Evolutionary conservation across 2,797 vertebrate genomes (phyloP).

Genomic region (Liparis tanakae): DNA sequence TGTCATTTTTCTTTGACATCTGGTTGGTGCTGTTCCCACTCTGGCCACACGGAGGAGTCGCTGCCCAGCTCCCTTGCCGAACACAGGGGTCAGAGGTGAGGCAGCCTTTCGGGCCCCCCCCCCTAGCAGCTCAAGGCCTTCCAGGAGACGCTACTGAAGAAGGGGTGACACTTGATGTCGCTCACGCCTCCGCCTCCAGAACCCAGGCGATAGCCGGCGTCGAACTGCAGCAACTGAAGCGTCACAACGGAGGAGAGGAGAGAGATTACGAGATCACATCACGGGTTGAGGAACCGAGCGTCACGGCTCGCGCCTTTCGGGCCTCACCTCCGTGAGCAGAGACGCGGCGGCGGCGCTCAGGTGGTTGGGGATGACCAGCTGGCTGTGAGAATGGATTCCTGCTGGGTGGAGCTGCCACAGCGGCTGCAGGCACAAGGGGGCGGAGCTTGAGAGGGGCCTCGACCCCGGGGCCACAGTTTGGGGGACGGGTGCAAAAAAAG

Average conservation of each 20-base stretch:
- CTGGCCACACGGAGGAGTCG: constrained; percentile 13
- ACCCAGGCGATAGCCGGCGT: constrained; percentile 89
- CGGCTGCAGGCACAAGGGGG: constrained; percentile 80
- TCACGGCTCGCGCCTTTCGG: neutral
- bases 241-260: constrained; percentile 10
- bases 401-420: constrained; percentile 92
- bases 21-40: constrained; percentile 19
- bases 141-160: constrained; percentile 92
- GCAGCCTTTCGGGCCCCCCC: neutral
- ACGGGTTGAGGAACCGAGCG: no score
- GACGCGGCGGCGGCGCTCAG: constrained; percentile 90
- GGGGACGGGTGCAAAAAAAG: neutral
- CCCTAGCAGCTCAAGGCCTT: constrained; percentile 82
- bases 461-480: neutral
- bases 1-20: constrained; percentile 49
- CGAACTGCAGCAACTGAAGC: constrained; percentile 90
- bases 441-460: neutral
- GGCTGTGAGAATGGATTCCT: constrained; percentile 93
- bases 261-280: neutral
- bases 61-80: constrained; percentile 5
- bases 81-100: neutral
- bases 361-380: constrained; percentile 89
- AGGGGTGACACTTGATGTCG: constrained; percentile 95
- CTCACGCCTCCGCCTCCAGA: constrained; percentile 87
- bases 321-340: constrained; percentile 90